Base-by-base conservation (phyloP, 1,140 invertebrate genomes). In the Heliconius hermathena region DNA sequence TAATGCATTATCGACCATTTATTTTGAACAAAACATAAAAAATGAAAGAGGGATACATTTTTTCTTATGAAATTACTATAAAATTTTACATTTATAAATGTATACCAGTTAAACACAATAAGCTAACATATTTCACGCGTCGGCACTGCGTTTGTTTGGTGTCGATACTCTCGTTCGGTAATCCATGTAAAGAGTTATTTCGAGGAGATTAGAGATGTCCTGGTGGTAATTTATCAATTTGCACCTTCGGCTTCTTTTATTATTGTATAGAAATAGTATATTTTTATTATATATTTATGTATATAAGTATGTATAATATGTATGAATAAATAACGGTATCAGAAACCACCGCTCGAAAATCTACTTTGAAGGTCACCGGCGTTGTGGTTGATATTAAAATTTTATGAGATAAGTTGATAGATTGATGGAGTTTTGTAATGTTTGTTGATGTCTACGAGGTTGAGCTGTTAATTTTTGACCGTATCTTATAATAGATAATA, bases 221-320 rank as follows among this genome's bases (percentile, higher is more conserved):
- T 83, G 80, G 70, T 60, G 49, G 78, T 91, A 88, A 90, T 92
- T 92, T 92, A 92, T 92, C 89, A 92, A 92, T 91, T 92, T 89
- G 82, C 87, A 82, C 79, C 78, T 85, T 76, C 66, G 49, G 26
- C 60, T 29, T 11, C 60, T 22, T 66, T 66, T 66, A 66, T 26
- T 66, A 29, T 66, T 13, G 60, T 66, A 29, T 66, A 1, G n/a
- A 4, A 66, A 66, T 26, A 66, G 22, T 26, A 29, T 66, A 13
- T 66, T 66, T 29, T 1, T 60, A 22, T 29, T 66, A 66, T 29
- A 6, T 26, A 66, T 18, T 26, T 29, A 66, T 66, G 13, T 66
- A 26, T 29, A 2, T 57, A 57, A 8, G 3, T 57, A n/a, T 22
- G n/a, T 57, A 54, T 54, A n/a, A n/a, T 54, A 22, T 57, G 8